Percentiles rank a stretch among this genome's conserved stretches.
phyloP scores from a whole-genome alignment of 2,888 invertebrate species.

The Epiblema foenella region DNA sequence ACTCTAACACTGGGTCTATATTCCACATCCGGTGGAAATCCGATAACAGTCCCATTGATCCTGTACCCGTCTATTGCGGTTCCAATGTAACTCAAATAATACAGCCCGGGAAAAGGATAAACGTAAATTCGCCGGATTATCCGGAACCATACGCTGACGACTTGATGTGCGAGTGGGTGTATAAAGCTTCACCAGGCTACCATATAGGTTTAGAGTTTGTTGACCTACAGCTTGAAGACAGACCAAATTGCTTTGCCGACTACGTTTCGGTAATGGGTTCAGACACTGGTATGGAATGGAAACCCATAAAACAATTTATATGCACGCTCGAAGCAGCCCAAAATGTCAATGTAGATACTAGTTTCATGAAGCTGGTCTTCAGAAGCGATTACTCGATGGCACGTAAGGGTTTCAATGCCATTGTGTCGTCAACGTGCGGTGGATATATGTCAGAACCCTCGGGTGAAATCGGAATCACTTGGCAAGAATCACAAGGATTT shows the following conservation, averaged over 20 bases:
- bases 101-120: slow-evolving; percentile 50
- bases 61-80: slow-evolving; percentile 66
- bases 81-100: slow-evolving; percentile 63
- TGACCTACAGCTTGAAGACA: slow-evolving; percentile 86
- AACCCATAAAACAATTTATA: slow-evolving; percentile 74
- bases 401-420: slow-evolving; percentile 88
- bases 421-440: slow-evolving; percentile 88
- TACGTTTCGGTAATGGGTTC: slow-evolving; percentile 86
- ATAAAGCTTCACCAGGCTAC: slow-evolving; percentile 85
- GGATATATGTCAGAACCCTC: slow-evolving; percentile 85
- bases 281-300: slow-evolving; percentile 80
- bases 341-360: slow-evolving; percentile 65
- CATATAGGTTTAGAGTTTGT: slow-evolving; percentile 86
- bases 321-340: slow-evolving; percentile 79
- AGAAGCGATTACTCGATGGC: slow-evolving; percentile 85
- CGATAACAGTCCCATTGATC: slow-evolving; percentile 46
- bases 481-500: slow-evolving; percentile 52
- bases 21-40: slow-evolving; percentile 70
- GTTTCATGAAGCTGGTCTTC: slow-evolving; percentile 88
- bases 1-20: slow-evolving; percentile 72
- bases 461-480: slow-evolving; percentile 78
- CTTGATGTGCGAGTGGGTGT: slow-evolving; percentile 90
- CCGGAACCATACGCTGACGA: slow-evolving; percentile 87
- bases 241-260: slow-evolving; percentile 85
- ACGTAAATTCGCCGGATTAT: slow-evolving; percentile 90